Evolutionary conservation across 2,797 vertebrate species (phyloP).

Genomic region (Cottoperca gobio): DNA sequence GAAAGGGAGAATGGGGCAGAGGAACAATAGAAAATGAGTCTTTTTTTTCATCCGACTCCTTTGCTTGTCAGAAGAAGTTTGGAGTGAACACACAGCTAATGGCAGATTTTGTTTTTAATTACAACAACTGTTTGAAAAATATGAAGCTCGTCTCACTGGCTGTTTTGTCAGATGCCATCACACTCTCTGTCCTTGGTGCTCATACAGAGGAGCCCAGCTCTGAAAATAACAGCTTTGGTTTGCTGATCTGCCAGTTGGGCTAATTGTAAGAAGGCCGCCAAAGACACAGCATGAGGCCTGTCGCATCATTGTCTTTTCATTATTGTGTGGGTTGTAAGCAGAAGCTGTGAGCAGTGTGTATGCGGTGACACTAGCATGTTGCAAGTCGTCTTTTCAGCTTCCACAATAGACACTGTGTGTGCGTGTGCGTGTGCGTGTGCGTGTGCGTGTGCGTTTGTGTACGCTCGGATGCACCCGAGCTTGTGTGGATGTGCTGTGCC

Average conservation of each 20-base stretch:
- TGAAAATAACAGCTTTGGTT: conserved; percentile 63
- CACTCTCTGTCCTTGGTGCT: conserved; percentile 63
- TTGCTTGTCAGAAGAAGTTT: conserved; percentile 38
- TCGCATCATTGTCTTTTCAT: conserved; percentile 55
- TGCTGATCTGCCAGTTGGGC: conserved; percentile 69
- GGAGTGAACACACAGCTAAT: conserved; percentile 44
- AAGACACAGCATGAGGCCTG: conserved; percentile 60
- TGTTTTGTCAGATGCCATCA: conserved; percentile 70
- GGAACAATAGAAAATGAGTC: conserved; percentile 1
- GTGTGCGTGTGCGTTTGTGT: background rate
- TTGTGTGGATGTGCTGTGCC: conserved; percentile 32
- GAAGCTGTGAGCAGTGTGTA: conserved; percentile 43
- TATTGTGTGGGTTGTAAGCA: conserved; percentile 48
- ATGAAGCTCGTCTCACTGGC: conserved; percentile 31
- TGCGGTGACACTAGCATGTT: conserved; percentile 18
- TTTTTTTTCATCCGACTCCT: conserved; percentile 25
- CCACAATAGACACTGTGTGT: background rate
- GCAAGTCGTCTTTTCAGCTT: conserved; percentile 14
- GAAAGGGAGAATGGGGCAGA: background rate
- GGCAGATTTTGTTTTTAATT: conserved; percentile 70
- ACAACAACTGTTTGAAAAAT: conserved; percentile 56
- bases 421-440: background rate
- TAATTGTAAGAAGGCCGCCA: conserved; percentile 64
- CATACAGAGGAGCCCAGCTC: conserved; percentile 49
- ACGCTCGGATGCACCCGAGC: background rate